Evolutionary conservation across 2,888 invertebrate species (phyloP).

Genomic region (Trachelus stipa): DNA sequence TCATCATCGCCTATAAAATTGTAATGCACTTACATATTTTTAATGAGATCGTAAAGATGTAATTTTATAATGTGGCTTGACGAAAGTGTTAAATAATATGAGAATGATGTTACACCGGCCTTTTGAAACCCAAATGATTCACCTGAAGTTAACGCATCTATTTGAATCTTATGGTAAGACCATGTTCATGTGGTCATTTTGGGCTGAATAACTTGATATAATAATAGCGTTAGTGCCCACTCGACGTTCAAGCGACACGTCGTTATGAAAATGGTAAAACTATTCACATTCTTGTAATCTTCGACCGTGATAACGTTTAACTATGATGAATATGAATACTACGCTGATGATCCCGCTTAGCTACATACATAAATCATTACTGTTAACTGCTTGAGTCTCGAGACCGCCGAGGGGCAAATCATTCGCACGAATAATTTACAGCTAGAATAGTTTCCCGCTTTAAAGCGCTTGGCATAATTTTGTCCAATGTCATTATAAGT

Average conservation of each 20-base stretch:
- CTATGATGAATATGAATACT: neutral
- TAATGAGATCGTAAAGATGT: neutral
- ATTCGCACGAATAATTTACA: constrained; percentile 10
- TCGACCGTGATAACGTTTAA: neutral
- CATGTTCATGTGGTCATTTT: neutral
- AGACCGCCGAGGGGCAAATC: constrained; percentile 14
- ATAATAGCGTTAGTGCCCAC: neutral
- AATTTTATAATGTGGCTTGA: neutral
- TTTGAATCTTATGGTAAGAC: neutral
- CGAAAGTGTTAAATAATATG: neutral
- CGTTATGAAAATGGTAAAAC: neutral
- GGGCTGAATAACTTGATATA: neutral
- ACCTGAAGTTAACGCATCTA: neutral
- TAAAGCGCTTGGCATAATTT: neutral
- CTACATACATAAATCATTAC: neutral
- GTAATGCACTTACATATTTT: neutral
- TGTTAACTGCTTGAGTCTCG: constrained; percentile 1
- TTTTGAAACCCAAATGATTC: neutral
- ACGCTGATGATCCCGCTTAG: neutral
- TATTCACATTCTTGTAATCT: neutral
- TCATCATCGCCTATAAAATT: neutral
- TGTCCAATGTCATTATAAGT: neutral
- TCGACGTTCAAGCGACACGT: neutral
- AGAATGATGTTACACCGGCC: neutral
- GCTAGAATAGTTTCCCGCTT: constrained; percentile 11